Percentiles rank a stretch among this genome's conserved stretches.
Conservation (phyloP, 2,797 vertebrate genomes). For the Myotis planiceps region DNA sequence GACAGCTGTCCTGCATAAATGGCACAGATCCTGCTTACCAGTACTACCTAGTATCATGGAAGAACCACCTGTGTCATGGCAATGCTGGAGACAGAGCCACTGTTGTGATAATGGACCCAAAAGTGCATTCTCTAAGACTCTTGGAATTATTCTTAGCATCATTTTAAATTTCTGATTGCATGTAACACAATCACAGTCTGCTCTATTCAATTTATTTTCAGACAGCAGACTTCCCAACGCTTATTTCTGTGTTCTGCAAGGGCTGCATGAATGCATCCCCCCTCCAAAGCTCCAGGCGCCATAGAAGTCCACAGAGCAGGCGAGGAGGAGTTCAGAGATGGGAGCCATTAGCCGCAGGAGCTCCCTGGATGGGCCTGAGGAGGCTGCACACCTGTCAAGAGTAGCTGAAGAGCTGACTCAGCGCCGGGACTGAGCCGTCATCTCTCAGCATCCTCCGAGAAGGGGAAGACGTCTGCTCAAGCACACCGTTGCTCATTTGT, state of each 20-base stretch:
- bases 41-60: background rate
- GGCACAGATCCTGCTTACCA: background rate
- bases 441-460: background rate
- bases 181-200: background rate
- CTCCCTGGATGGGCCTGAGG: background rate
- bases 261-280: background rate
- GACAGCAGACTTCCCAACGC: background rate
- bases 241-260: background rate
- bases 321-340: background rate
- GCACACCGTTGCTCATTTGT: background rate
- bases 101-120: background rate
- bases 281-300: background rate
- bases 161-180: conserved; percentile 37
- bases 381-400: background rate
- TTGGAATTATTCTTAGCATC: conserved; percentile 19
- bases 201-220: conserved; percentile 52
- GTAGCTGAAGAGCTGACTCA: background rate
- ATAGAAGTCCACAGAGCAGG: background rate
- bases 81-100: background rate
- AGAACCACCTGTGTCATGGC: background rate
- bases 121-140: background rate
- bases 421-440: background rate
- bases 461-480: background rate
- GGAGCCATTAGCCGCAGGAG: background rate
- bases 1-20: background rate